Evolutionary conservation across 2,113 vertebrate species (phyloP), one percentile per base, ranked within the genome.

Genomic region (Carassius auratus): DNA sequence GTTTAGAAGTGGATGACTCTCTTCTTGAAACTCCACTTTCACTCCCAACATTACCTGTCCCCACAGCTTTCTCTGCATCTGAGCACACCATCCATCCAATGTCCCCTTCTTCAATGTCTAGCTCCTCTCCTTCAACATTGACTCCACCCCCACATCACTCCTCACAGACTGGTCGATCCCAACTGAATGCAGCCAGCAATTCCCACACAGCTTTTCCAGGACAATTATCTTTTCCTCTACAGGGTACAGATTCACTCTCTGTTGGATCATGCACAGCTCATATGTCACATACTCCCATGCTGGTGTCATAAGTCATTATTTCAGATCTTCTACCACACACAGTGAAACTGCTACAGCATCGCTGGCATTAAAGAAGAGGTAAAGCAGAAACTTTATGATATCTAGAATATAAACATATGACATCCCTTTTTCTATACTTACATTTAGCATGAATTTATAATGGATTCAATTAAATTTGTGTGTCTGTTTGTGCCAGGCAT

Each of bases 341-440:
- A 0, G 96, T 97, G 62, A 97, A 95, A 88, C 93, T 97, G 10
- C 86, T 99, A 59, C 96, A 95, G 75, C 95, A 91, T 15, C 99
- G 98, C 91, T 93, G 99, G 83, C 91, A 89, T 0, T 95, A 96
- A 88, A 94, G 96, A 88, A 97, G 93, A 96, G 98, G 98, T 99
- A 87, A 30, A 69, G 1, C 8, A n/a, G 50, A 42, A 26, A 64
- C 38, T 8, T 55, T 84, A 30, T 76, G 3, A 21, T 33, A 33
- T 45, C 6, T 81, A 30, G n/a, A 30, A 55, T 76, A n/a, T 50
- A 26, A 19, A 76, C 1, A 55, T 8, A 78, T 78, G 21, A 19
- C 17, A 79, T 61, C 17, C 33, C 21, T 45, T 69, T 66, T 3
- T 21, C 13, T 66, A 7, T 81, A 66, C 19, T 45, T 45, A 45